Evolutionary conservation across 2,113 vertebrate genomes (phyloP).

Genomic region (Arenaria interpres): DNA sequence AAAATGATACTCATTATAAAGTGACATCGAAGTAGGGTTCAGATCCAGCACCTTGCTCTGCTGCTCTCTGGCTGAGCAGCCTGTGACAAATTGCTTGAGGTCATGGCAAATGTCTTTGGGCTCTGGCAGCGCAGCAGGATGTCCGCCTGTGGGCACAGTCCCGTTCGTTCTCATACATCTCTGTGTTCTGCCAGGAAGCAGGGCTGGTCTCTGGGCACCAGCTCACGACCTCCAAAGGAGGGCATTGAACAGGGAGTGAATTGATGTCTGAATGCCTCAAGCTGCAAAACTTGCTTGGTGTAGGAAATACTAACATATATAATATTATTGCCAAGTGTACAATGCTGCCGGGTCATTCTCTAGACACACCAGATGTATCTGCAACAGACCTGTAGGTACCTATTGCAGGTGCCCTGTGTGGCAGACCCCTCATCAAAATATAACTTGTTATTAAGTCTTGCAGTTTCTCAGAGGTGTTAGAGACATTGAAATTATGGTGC

Average conservation of each 20-base stretch:
- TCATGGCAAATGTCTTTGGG: neutral
- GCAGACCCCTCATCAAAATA: neutral
- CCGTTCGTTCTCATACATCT: neutral
- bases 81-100: neutral
- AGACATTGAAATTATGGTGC: neutral
- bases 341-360: neutral
- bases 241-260: neutral
- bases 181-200: neutral
- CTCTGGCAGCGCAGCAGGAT: neutral
- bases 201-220: neutral
- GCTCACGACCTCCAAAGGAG: neutral
- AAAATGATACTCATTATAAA: neutral
- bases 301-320: neutral
- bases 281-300: neutral
- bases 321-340: neutral
- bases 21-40: neutral
- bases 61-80: neutral
- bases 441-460: neutral
- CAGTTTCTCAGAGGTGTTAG: neutral
- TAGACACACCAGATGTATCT: neutral
- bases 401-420: accelerated
- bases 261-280: neutral
- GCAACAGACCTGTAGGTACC: neutral
- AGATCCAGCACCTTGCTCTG: neutral
- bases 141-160: accelerated